These are phyloP conservation scores for Potorous gilbertii DNA, from an alignment of 2,797 vertebrate species.

Conservation along the genomic window DNA sequence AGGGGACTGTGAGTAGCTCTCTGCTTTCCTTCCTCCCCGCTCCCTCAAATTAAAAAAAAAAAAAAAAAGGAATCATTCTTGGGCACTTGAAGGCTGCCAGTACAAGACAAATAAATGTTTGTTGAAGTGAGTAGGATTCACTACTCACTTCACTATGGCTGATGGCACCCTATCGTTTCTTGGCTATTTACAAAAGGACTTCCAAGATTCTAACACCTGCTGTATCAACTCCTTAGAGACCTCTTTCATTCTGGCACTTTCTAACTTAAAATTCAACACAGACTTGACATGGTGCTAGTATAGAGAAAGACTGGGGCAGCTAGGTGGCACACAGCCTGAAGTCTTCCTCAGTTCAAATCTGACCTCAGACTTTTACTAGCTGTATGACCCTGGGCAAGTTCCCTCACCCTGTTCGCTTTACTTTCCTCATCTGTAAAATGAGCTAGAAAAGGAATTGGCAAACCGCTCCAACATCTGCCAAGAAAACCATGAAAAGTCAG, in stretches of 20 bases:
- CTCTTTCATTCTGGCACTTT: neutral
- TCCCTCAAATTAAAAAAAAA: neutral
- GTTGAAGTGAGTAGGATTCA: neutral
- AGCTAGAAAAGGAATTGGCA: neutral
- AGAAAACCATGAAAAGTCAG: neutral
- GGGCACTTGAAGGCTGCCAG: neutral
- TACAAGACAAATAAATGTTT: neutral
- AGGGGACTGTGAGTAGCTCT: neutral
- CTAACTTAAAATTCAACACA: neutral
- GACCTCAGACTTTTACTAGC: neutral
- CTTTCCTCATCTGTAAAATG: neutral
- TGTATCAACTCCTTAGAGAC: neutral
- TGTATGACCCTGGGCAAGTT: neutral
- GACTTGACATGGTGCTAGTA: neutral
- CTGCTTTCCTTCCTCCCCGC: neutral
- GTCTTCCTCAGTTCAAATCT: neutral
- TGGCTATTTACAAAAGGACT: conserved; percentile 3
- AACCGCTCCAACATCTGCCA: neutral
- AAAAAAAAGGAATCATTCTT: neutral
- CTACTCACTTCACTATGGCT: neutral
- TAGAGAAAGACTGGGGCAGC: neutral
- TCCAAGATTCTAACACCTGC: neutral
- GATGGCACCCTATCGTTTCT: neutral
- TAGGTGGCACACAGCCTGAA: neutral
- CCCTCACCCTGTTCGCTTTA: neutral